Evolutionary conservation across 2,888 invertebrate species (phyloP), one percentile per base, ranked within the genome.

Genomic region (Himalopsyche tibetana): DNA sequence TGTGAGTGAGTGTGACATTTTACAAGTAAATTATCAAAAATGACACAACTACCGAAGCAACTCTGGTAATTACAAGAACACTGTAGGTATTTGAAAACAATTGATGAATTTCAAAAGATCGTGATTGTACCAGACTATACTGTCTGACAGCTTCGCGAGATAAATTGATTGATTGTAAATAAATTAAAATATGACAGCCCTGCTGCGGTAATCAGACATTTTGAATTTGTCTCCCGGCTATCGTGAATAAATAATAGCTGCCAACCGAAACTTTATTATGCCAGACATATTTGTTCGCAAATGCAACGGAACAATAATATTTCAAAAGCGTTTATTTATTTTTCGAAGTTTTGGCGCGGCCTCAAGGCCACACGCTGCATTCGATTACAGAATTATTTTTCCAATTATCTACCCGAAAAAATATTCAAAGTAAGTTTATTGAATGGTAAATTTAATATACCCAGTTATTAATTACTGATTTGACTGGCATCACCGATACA

Each of bases 91-190:
- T 51, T 51, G 51, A 15, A 42, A 51, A 15, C 51, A 51, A 51
- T 51, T 51, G 51, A 51, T 15, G 5, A 63, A 19, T 19, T 63
- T 63, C 5, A 63, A 63, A 63, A 63, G 8, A 19, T 63, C 19
- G 28, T 19, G 63, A 63, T 63, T 9, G 9, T 6, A 11, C 2
- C 19, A 63, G 19, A 63, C 3, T 8, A 63, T 63, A 28, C 63
- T 63, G 9, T 63, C 19, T 19, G 63, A 63, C 63, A 63, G 63
- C 19, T 19, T 4, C 63, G 63, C 63, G 63, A 19, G 19, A 19
- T 63, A 28, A 56, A 56, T 56, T 56, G 56, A 56, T 56, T 56
- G 56, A 56, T n/a, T 56, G 56, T 56, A 56, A 56, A 56, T 56
- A 56, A 63, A 63, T 63, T 63, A 63, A 63, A 63, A 63, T 63